These are phyloP conservation scores for Drosophila nigrodunni DNA, from an alignment of 1,140 invertebrate species.

Conservation along the genomic window DNA sequence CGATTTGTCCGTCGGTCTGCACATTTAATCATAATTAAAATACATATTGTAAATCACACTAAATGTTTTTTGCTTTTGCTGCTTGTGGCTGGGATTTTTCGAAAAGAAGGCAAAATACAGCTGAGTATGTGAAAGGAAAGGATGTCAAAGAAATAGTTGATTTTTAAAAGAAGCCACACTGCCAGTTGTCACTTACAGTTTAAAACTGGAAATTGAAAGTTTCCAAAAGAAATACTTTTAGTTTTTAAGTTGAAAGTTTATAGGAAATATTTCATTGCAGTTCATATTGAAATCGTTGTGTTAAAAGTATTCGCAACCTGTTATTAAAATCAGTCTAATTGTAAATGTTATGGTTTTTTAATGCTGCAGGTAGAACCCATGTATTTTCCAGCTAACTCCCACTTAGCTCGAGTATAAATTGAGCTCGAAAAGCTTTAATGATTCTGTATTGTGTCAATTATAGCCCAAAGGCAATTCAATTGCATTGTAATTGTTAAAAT, in stretches of 20 bases:
- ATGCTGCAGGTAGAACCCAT: constrained; percentile 9
- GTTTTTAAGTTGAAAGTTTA: neutral
- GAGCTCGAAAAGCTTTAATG: constrained; percentile 41
- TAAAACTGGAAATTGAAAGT: too few relatives aligned
- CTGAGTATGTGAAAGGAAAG: constrained; percentile 23
- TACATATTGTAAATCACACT: constrained; percentile 68
- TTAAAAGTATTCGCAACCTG: constrained; percentile 3
- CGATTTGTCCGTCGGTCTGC: constrained; percentile 6
- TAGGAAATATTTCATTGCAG: neutral
- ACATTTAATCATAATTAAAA: constrained; percentile 65
- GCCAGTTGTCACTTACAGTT: too few relatives aligned
- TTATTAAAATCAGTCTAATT: constrained; percentile 6
- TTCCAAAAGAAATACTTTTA: neutral
- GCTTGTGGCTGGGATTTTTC: constrained; percentile 36
- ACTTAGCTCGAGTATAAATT: constrained; percentile 19
- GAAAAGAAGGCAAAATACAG: constrained; percentile 7
- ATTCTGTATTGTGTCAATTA: constrained; percentile 46
- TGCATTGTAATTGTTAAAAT: constrained; percentile 55
- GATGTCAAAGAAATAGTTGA: neutral
- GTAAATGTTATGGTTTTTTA: constrained; percentile 1
- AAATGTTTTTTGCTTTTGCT: constrained; percentile 46
- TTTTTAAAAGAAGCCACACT: neutral
- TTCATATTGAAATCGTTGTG: neutral
- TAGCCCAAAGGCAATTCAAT: constrained; percentile 43
- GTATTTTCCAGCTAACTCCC: constrained; percentile 25